These are phyloP conservation scores for Seira ritae DNA, from an alignment of 2,888 invertebrate genomes.

Conservation along the genomic window DNA sequence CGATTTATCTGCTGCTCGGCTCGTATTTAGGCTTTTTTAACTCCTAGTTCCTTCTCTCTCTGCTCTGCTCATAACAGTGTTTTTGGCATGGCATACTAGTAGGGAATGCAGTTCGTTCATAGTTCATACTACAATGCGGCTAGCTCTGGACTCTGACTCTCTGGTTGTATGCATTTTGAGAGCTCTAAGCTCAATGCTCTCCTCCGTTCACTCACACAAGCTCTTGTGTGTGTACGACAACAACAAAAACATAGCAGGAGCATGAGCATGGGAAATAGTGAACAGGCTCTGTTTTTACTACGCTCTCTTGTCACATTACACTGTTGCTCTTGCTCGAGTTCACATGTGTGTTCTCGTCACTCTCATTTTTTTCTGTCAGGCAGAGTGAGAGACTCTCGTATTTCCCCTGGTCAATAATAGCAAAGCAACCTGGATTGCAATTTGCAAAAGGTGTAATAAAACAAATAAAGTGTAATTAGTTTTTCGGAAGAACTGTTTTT, in stretches of 20 bases:
- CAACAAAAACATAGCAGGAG: conserved; percentile 39
- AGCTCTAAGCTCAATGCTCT: conserved; percentile 37
- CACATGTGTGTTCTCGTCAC: conserved; percentile 65
- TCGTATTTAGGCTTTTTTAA: conserved; percentile 30
- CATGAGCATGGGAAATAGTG: conserved; percentile 50
- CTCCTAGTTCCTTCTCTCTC: not conserved
- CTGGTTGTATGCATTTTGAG: conserved; percentile 26
- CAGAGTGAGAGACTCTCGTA: conserved; percentile 40
- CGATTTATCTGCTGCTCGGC: conserved; percentile 4
- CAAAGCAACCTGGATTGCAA: not conserved
- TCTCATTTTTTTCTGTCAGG: conserved; percentile 34
- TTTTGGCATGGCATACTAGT: not conserved
- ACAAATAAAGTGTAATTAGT: not conserved
- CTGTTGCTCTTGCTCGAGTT: conserved; percentile 64
- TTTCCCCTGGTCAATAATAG: conserved; percentile 51
- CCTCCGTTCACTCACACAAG: conserved; percentile 42
- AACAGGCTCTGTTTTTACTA: conserved; percentile 51
- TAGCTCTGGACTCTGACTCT: not conserved
- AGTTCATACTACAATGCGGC: not conserved
- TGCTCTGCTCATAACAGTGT: not conserved
- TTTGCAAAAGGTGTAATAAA: not conserved
- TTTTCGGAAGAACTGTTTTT: not conserved
- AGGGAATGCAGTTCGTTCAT: not conserved
- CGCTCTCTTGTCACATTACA: conserved; percentile 64
- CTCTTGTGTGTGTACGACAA: conserved; percentile 35